Percentiles rank a stretch among this genome's conserved stretches.
phyloP scores from a whole-genome alignment of 1,140 invertebrate species.

The Heliothis subflexa region DNA sequence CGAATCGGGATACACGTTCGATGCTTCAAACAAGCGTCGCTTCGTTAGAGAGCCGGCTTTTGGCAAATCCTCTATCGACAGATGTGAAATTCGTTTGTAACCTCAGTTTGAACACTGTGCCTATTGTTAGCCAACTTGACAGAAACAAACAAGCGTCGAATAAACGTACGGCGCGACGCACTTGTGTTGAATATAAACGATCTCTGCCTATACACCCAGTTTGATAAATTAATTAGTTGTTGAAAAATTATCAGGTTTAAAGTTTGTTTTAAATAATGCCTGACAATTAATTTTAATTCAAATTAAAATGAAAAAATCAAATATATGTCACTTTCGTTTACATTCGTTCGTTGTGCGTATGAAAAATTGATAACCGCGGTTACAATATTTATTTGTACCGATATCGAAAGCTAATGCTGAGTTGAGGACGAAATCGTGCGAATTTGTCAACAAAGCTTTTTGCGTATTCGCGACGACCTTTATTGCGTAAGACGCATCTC shows the following conservation, averaged over 20 bases:
- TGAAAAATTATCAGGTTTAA: too few species aligned
- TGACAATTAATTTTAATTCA: too few species aligned
- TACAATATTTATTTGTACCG: constrained; percentile 27
- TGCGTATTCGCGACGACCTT: constrained; percentile 62
- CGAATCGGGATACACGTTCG: constrained; percentile 40
- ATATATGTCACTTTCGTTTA: background rate
- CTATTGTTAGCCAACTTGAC: constrained; percentile 45
- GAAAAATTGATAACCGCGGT: background rate
- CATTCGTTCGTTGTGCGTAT: background rate
- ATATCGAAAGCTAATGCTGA: constrained; percentile 21
- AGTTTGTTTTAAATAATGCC: too few species aligned
- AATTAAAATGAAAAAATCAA: background rate
- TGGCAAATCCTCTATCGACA: constrained; percentile 58
- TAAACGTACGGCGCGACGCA: constrained; percentile 18
- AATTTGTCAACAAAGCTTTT: constrained; percentile 63
- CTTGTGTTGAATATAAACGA: constrained; percentile 20
- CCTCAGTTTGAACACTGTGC: constrained; percentile 37
- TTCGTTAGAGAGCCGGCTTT: constrained; percentile 60
- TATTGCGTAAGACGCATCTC: constrained; percentile 67
- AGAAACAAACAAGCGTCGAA: constrained; percentile 29
- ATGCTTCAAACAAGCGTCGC: constrained; percentile 56
- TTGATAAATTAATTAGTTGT: background rate
- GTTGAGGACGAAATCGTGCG: constrained; percentile 44
- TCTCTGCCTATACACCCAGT: background rate
- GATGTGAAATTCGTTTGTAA: constrained; percentile 51